Conservation (phyloP, 2,113 vertebrate species). For the Natator depressus region DNA sequence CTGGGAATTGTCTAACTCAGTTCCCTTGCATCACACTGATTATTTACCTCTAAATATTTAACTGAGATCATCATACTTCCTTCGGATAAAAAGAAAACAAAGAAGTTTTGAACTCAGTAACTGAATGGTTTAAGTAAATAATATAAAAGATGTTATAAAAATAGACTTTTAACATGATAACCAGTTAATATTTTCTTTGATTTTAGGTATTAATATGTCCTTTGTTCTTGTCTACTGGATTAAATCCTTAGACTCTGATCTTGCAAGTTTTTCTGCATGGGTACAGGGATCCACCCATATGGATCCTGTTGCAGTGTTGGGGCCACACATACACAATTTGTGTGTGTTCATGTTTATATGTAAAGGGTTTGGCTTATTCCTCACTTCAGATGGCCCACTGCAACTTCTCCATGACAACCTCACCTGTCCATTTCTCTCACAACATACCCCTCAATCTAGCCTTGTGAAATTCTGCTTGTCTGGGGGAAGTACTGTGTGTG, state of each 20-base stretch:
- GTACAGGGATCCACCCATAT: too few species aligned
- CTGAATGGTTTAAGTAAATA: background rate
- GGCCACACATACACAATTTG: background rate
- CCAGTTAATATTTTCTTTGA: background rate
- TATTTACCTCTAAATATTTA: background rate
- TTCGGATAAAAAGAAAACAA: background rate
- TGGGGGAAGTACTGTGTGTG: background rate
- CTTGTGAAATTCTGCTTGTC: slow-evolving; percentile 32
- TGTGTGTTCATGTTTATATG: background rate
- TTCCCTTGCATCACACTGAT: background rate
- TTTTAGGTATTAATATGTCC: background rate
- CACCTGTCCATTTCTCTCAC: background rate
- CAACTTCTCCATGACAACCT: background rate
- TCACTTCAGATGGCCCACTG: background rate
- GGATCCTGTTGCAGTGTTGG: background rate
- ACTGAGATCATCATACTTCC: background rate
- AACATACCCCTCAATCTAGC: background rate
- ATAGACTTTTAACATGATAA: background rate
- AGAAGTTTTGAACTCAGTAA: background rate
- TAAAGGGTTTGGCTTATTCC: background rate
- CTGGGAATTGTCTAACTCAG: background rate
- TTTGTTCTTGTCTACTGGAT: background rate
- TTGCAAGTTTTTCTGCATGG: background rate
- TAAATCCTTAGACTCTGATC: background rate
- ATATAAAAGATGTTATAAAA: background rate